A percentile compares a stretch with the other conserved stretches of the same genome.
phyloP scores from a whole-genome alignment of 92 coral and sea anemone genomes.

The Micromussa lordhowensis region DNA sequence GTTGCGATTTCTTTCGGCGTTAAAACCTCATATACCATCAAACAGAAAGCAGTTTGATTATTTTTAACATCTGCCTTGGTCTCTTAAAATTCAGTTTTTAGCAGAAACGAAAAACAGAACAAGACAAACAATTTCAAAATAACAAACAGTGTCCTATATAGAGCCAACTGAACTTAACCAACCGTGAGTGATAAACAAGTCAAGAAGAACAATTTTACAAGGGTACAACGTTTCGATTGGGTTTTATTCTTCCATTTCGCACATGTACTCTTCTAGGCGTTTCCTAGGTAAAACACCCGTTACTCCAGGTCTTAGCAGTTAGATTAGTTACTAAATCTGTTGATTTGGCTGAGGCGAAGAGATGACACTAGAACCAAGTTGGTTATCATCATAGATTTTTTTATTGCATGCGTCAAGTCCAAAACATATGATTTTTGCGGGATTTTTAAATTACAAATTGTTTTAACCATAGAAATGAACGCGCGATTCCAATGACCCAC shows the following conservation, averaged over 20 bases:
- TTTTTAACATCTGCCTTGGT: neutral
- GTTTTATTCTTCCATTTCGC: neutral
- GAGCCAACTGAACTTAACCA: neutral
- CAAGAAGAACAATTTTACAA: neutral
- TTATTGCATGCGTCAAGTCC: neutral
- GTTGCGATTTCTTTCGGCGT: too few relatives aligned
- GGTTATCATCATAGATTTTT: neutral
- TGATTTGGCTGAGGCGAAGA: neutral
- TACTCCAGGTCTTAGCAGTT: neutral
- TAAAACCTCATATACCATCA: neutral
- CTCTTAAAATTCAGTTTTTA: neutral
- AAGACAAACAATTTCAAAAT: neutral
- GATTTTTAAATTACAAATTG: neutral
- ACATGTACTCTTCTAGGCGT: neutral
- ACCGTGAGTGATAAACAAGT: neutral
- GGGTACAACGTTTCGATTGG: neutral
- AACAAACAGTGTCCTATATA: neutral
- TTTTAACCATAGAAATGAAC: neutral
- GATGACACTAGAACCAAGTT: neutral
- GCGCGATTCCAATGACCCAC: slow-evolving; percentile 9
- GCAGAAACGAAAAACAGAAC: neutral
- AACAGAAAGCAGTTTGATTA: neutral
- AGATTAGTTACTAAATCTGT: neutral
- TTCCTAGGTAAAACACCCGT: neutral
- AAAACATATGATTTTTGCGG: neutral